Evolutionary conservation across 2,888 invertebrate genomes (phyloP).

Genomic region (Mythimna loreyi): DNA sequence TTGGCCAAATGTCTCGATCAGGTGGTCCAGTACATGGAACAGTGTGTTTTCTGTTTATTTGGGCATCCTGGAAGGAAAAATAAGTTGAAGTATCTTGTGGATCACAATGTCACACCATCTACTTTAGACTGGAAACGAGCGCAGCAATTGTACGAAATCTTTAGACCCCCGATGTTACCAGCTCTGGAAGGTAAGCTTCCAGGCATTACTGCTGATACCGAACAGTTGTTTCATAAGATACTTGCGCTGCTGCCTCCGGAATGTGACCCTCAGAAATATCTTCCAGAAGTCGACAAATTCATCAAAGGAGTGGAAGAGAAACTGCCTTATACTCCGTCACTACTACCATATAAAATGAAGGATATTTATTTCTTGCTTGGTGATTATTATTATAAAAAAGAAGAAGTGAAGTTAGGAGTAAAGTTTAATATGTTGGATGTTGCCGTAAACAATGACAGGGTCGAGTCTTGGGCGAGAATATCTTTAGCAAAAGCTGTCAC

Average conservation of each 20-base stretch:
- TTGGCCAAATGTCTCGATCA: slow-evolving; percentile 92
- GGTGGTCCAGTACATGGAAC: slow-evolving; percentile 95
- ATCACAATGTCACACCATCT: slow-evolving; percentile 94
- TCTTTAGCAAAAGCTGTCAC: slow-evolving; percentile 95
- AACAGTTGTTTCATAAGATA: slow-evolving; percentile 93
- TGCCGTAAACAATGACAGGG: slow-evolving; percentile 94
- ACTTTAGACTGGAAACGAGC: slow-evolving; percentile 94
- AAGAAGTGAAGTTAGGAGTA: slow-evolving; percentile 94
- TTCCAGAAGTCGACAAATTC: slow-evolving; percentile 92
- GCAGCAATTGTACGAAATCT: slow-evolving; percentile 95
- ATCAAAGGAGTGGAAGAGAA: slow-evolving; percentile 92
- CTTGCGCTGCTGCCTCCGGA: slow-evolving; percentile 93
- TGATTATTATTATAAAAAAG: slow-evolving; percentile 97
- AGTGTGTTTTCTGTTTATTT: slow-evolving; percentile 95
- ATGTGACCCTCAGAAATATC: slow-evolving; percentile 92
- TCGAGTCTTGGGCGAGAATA: slow-evolving; percentile 98
- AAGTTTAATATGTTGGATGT: slow-evolving; percentile 96
- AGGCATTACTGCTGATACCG: slow-evolving; percentile 96
- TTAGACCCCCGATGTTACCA: slow-evolving; percentile 94
- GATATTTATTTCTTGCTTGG: slow-evolving; percentile 97
- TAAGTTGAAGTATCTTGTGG: slow-evolving; percentile 91
- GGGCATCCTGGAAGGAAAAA: slow-evolving; percentile 94
- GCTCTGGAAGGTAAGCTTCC: slow-evolving; percentile 94
- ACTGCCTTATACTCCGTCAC: slow-evolving; percentile 88
- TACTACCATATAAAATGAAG: slow-evolving; percentile 91